Percentiles rank a stretch among this genome's conserved stretches.
Evolutionary conservation across 2,888 invertebrate species (phyloP).

Genomic region (Salticus scenicus): DNA sequence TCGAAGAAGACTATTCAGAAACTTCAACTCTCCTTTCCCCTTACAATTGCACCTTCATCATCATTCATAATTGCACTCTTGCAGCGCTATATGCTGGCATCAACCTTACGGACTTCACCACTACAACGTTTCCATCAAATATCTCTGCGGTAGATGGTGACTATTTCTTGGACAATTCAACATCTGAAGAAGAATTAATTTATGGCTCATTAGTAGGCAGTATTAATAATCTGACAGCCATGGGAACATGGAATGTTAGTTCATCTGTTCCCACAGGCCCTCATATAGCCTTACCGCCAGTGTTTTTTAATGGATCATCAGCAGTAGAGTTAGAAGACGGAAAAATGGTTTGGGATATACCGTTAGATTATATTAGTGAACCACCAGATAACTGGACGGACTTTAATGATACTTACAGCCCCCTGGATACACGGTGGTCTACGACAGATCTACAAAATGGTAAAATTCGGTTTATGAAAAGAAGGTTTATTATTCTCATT

Average conservation of each 20-base stretch:
- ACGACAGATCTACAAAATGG: slow-evolving; percentile 46
- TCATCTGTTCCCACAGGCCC: slow-evolving; percentile 22
- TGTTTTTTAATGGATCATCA: slow-evolving; percentile 42
- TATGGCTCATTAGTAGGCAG: slow-evolving; percentile 30
- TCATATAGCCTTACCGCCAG: slow-evolving; percentile 29
- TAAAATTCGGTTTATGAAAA: no score
- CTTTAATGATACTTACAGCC: slow-evolving; percentile 32
- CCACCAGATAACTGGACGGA: slow-evolving; percentile 38
- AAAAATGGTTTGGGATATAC: slow-evolving; percentile 56
- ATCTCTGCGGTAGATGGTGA: slow-evolving; percentile 33
- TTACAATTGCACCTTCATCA: slow-evolving; percentile 60
- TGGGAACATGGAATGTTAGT: slow-evolving; percentile 43
- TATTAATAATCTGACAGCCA: slow-evolving; percentile 62
- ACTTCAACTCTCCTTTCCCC: slow-evolving; percentile 28
- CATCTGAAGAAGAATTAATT: slow-evolving; percentile 29
- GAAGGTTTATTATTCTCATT: no score
- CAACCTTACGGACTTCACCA: slow-evolving; percentile 30
- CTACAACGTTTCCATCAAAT: slow-evolving; percentile 14
- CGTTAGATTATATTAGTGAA: slow-evolving; percentile 31
- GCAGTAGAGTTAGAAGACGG: slow-evolving; percentile 42
- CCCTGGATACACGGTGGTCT: slow-evolving; percentile 20
- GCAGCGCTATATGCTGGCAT: slow-evolving; percentile 39
- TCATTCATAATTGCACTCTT: slow-evolving; percentile 68
- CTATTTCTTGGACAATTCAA: slow-evolving; percentile 51
- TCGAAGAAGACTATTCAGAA: slow-evolving; percentile 5